These are phyloP conservation scores for Nerophis lumbriciformis DNA, from an alignment of 2,113 vertebrate species.

Conservation along the genomic window DNA sequence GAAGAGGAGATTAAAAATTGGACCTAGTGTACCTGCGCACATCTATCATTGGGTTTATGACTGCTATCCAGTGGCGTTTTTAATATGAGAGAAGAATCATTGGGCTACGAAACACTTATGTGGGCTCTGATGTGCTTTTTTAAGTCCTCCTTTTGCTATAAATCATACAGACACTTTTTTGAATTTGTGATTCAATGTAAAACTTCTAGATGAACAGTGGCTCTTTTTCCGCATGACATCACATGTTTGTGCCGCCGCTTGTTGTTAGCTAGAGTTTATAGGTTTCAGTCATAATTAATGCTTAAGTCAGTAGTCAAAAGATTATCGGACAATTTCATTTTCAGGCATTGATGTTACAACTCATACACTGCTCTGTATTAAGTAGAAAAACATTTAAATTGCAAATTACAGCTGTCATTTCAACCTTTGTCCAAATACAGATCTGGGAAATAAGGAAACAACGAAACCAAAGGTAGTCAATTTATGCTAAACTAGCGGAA, in stretches of 20 bases:
- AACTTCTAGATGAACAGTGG: not conserved
- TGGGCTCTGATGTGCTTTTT: not conserved
- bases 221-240: not conserved
- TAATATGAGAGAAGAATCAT: not conserved
- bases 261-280: not conserved
- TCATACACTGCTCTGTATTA: no score
- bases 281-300: no score
- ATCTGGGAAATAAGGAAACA: no score
- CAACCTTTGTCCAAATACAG: no score
- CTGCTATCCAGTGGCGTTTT: not conserved
- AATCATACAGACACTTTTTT: not conserved
- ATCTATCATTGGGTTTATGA: not conserved
- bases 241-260: not conserved
- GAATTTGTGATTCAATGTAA: not conserved
- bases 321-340: no score
- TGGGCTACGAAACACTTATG: not conserved
- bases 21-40: not conserved
- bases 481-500: no score
- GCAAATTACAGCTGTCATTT: no score
- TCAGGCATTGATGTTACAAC: no score
- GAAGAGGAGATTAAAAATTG: not conserved
- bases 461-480: no score
- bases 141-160: not conserved
- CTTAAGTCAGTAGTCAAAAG: no score
- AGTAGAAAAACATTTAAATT: no score